phyloP scores from a whole-genome alignment of 2,113 vertebrate genomes.

The Scomber scombrus region DNA sequence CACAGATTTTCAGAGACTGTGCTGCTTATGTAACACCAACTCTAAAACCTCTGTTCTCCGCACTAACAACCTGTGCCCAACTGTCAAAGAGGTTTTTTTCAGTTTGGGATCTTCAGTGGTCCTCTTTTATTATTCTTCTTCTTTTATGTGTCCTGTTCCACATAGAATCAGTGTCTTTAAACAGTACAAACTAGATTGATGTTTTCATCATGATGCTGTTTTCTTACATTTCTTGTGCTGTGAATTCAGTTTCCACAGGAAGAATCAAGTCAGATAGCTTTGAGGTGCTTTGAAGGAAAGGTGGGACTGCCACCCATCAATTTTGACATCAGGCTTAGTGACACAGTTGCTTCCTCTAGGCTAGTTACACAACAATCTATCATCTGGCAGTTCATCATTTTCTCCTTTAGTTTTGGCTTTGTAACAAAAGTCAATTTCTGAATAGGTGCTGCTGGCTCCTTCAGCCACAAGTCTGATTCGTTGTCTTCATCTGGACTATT shows the following conservation, averaged over 20 bases:
- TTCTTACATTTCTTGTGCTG: not conserved
- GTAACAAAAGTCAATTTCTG: constrained; percentile 1
- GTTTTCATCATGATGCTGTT: not conserved
- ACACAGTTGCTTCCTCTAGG: not conserved
- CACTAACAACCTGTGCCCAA: constrained; percentile 56
- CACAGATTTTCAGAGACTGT: constrained; percentile 64
- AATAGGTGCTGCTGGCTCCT: constrained; percentile 5
- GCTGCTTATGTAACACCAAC: constrained; percentile 70
- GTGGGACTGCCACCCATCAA: constrained; percentile 7
- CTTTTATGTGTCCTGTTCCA: constrained; percentile 15
- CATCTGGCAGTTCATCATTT: not conserved
- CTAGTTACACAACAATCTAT: not conserved
- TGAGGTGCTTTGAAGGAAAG: not conserved
- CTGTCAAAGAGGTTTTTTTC: constrained; percentile 26
- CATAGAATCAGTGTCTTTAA: not conserved
- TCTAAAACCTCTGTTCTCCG: constrained; percentile 58
- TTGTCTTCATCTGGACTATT: constrained; percentile 36
- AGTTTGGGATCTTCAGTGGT: constrained; percentile 6
- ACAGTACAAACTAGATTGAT: not conserved
- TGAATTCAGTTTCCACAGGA: not conserved
- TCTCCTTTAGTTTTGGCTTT: not conserved
- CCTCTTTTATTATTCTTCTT: constrained; percentile 2
- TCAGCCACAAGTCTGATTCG: constrained; percentile 31
- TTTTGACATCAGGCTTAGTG: constrained; percentile 3
- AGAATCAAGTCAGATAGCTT: not conserved